A percentile compares a stretch with the other conserved stretches of the same genome.
Conservation (phyloP, 2,113 vertebrate genomes). For the Phoenicopterus ruber region DNA sequence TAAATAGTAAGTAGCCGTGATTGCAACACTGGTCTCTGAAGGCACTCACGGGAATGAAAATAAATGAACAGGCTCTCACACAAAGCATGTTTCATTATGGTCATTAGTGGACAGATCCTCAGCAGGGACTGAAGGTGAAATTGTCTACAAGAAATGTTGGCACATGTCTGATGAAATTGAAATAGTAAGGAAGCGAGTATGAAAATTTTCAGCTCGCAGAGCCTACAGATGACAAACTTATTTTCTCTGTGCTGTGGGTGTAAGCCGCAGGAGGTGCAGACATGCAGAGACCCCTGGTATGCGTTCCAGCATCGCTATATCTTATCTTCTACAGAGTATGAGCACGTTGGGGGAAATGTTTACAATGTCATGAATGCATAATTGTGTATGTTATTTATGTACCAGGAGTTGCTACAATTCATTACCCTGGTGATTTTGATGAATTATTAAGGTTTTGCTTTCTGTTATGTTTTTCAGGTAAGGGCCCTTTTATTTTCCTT, state of each 20-base stretch:
- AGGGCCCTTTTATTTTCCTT: slow-evolving; percentile 23
- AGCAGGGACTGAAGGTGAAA: slow-evolving; percentile 76
- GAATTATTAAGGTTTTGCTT: slow-evolving; percentile 28
- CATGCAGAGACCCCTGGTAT: neutral
- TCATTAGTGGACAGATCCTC: slow-evolving; percentile 83
- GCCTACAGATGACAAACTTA: neutral
- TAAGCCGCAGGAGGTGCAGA: neutral
- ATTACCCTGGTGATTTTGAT: neutral
- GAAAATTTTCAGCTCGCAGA: neutral
- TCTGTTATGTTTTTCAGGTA: slow-evolving; percentile 55
- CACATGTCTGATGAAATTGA: slow-evolving; percentile 55
- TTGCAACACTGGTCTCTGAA: slow-evolving; percentile 83
- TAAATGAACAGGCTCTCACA: slow-evolving; percentile 87
- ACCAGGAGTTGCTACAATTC: neutral
- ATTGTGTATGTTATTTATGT: neutral
- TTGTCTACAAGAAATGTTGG: slow-evolving; percentile 73
- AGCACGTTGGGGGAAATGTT: neutral
- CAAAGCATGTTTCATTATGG: slow-evolving; percentile 91
- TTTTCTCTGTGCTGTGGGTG: neutral
- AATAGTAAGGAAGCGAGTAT: slow-evolving; percentile 16
- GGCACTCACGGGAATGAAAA: slow-evolving; percentile 87
- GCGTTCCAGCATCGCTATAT: neutral
- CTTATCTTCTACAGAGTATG: neutral
- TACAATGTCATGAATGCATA: neutral
- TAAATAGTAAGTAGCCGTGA: slow-evolving; percentile 86